phyloP scores from a whole-genome alignment of 2,113 vertebrate species.

The Mirounga angustirostris region DNA sequence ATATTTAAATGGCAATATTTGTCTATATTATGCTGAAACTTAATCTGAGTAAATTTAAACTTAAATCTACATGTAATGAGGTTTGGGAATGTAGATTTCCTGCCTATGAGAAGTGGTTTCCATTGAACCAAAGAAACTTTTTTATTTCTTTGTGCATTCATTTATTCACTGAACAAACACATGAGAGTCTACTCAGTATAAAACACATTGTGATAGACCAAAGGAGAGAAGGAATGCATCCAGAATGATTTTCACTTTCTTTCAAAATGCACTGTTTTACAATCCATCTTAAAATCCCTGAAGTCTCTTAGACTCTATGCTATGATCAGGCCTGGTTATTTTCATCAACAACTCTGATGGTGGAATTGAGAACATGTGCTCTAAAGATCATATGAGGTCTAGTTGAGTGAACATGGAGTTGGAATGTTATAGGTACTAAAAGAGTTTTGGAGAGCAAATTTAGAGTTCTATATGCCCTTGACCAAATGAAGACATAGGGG shows the following conservation, averaged over 20 bases:
- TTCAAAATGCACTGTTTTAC: conserved; percentile 14
- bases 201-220: background rate
- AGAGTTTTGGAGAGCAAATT: background rate
- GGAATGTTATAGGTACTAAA: background rate
- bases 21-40: background rate
- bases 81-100: background rate
- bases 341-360: background rate
- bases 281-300: background rate
- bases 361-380: background rate
- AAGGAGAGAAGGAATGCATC: background rate
- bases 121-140: background rate
- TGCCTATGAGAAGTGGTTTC: background rate
- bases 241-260: background rate
- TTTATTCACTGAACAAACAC: conserved; percentile 14
- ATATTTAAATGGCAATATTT: conserved; percentile 41
- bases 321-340: background rate
- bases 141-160: conserved; percentile 27
- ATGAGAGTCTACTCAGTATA: background rate
- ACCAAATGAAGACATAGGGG: background rate
- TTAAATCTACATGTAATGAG: background rate
- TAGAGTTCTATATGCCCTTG: background rate
- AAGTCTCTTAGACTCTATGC: background rate
- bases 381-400: background rate
- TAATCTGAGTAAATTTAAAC: conserved; percentile 51
- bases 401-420: background rate